Evolutionary conservation across 1,140 invertebrate species (phyloP), one percentile per base, ranked within the genome.

Genomic region (Rhagoletis pomonella): DNA sequence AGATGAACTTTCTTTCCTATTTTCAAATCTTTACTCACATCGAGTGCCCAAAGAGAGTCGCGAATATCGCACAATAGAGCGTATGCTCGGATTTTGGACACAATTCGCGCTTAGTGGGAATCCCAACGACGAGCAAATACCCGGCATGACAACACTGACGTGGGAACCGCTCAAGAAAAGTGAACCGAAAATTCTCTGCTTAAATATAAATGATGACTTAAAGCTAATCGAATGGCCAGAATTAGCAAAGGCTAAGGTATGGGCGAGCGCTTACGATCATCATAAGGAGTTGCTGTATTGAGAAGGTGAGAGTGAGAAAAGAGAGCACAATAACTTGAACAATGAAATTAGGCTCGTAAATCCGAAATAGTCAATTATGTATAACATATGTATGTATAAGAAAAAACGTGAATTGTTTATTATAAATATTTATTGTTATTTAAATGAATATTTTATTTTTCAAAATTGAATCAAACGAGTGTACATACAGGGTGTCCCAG

Each of bases 1-100:
- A 0, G 96, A 96, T 88, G 96, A 96, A 81, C 84, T 96, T 7
- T 94, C 94, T 64, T 96, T 96, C 91, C 89, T 95, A 39, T 96
- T 96, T 89, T 91, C 93, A 87, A 94, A 93, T 81, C 88, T 90
- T 47, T 89, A 94, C 60, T 93, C 93, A 10, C 89, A 90, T 4
- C 93, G 93, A 65, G 60, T 93, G 90, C 90, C 93, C 42, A 90
- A 90, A 39, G 92, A 91, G 4, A 90, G 91, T 7, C 90, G 89
- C 6, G 92, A 91, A 47, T 93, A 93, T 81, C 90, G 90, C 65
- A 90, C 91, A 9, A 94, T 94, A 65, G 90, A 91, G 77, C 87
- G 91, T 19, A 92, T 90, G 39, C 77, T 92, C 9, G 89, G 92
- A 87, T 91, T 94, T 64, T 94, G 93, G 93, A 92, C 92, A 5